These are phyloP conservation scores for Plebejus melissa DNA, from an alignment of 2,888 invertebrate genomes.

Conservation along the genomic window DNA sequence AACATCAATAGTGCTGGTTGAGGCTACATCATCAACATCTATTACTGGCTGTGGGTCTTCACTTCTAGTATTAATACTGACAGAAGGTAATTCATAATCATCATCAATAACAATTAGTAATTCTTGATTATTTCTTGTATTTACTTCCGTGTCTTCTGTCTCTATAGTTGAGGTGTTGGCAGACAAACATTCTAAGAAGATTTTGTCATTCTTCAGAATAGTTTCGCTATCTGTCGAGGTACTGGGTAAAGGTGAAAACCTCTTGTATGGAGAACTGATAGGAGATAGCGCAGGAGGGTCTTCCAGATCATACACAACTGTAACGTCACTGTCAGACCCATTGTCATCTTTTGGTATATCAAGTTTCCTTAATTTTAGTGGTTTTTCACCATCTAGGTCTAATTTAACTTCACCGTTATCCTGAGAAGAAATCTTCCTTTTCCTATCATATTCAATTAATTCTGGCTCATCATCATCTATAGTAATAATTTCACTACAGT, in stretches of 20 bases:
- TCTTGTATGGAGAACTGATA: constrained; percentile 1
- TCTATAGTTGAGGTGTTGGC: neutral
- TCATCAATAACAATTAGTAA: constrained; percentile 40
- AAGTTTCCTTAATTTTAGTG: neutral
- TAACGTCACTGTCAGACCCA: constrained; percentile 40
- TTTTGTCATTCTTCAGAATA: constrained; percentile 48
- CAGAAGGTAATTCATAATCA: constrained; percentile 30
- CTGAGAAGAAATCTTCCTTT: neutral
- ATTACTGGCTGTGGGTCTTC: neutral
- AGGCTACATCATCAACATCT: constrained; percentile 36
- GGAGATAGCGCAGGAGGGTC: constrained; percentile 29
- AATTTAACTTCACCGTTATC: neutral
- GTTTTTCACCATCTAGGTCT: neutral
- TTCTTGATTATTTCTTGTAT: neutral
- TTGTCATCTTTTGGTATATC: neutral
- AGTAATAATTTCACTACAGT: constrained; percentile 1
- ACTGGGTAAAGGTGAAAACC: constrained; percentile 53
- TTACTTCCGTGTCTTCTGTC: neutral
- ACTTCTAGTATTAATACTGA: neutral
- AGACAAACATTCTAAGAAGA: constrained; percentile 44
- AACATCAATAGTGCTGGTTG: constrained; percentile 41
- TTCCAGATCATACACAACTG: constrained; percentile 39
- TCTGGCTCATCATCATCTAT: constrained; percentile 18
- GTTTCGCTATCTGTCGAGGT: constrained; percentile 49
- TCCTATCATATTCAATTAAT: neutral